These are phyloP conservation scores for Zaprionus kolodkinae DNA, from an alignment of 1,140 invertebrate genomes.

Conservation along the genomic window DNA sequence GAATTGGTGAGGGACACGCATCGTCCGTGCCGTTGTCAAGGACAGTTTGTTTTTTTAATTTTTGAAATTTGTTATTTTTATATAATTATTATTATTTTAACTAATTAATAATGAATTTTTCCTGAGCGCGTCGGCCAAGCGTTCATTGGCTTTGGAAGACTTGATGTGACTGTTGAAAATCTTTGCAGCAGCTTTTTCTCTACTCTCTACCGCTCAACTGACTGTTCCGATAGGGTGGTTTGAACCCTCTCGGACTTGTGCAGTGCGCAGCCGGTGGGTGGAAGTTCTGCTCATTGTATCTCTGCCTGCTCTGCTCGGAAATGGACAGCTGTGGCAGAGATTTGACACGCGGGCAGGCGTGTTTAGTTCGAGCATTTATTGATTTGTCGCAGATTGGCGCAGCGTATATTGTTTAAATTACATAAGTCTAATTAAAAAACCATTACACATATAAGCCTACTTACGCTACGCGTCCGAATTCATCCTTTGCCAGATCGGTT, in stretches of 20 bases:
- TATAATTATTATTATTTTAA: conserved; percentile 31
- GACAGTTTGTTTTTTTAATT: conserved; percentile 17
- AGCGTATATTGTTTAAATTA: conserved; percentile 58
- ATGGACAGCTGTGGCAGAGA: conserved; percentile 60
- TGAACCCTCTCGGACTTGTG: conserved; percentile 22
- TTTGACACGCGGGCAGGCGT: conserved; percentile 42
- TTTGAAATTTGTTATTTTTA: conserved; percentile 13
- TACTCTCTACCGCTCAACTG: conserved; percentile 52
- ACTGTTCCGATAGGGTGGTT: conserved; percentile 52
- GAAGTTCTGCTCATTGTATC: not conserved
- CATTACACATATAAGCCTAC: conserved; percentile 77
- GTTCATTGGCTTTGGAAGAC: conserved; percentile 77
- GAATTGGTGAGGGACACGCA: not conserved
- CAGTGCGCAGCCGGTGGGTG: conserved; percentile 48
- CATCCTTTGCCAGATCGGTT: conserved; percentile 87
- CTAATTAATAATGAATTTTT: conserved; percentile 36
- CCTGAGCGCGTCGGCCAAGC: conserved; percentile 58
- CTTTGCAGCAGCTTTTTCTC: conserved; percentile 71
- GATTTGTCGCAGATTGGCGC: conserved; percentile 62
- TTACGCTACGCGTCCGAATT: conserved; percentile 91
- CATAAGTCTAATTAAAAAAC: conserved; percentile 45
- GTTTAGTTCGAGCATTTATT: conserved; percentile 69
- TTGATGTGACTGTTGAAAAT: conserved; percentile 68
- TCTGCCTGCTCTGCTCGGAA: conserved; percentile 24
- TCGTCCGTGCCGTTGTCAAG: conserved; percentile 22